Percentiles rank a stretch among this genome's conserved stretches.
Conservation (phyloP, 2,797 vertebrate genomes). For the Fratercula arctica region DNA sequence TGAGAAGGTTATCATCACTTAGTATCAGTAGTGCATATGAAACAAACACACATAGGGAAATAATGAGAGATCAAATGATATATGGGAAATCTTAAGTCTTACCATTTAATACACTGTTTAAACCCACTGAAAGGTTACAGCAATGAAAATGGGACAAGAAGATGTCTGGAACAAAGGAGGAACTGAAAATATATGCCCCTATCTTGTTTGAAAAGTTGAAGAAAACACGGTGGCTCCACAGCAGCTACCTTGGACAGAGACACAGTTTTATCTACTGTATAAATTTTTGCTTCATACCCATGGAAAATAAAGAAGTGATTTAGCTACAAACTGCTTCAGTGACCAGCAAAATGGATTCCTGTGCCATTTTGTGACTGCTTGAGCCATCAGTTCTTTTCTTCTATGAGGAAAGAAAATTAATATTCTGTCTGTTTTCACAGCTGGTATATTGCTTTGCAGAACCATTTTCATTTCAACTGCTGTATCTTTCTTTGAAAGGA, state of each 20-base stretch:
- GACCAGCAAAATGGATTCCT: not conserved
- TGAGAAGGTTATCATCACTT: not conserved
- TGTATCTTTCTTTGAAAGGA: not conserved
- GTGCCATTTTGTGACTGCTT: not conserved
- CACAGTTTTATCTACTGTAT: not conserved
- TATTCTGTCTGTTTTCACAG: not conserved
- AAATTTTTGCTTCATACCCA: not conserved
- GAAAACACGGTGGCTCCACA: not conserved
- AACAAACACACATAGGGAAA: not conserved
- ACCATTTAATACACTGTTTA: not conserved
- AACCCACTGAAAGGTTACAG: not conserved
- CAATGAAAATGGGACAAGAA: not conserved
- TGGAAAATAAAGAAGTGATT: not conserved
- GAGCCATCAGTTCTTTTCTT: not conserved
- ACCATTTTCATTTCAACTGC: not conserved
- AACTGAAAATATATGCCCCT: not conserved
- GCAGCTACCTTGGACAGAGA: not conserved
- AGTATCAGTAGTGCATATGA: not conserved
- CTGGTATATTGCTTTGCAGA: not conserved
- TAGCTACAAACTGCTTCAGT: not conserved
- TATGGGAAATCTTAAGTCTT: not conserved
- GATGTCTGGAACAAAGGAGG: not conserved
- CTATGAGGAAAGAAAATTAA: not conserved
- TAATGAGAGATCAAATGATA: not conserved
- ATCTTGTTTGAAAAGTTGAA: not conserved